Conservation (phyloP, 2,797 vertebrate species). For the Macroramphosus scolopax region DNA sequence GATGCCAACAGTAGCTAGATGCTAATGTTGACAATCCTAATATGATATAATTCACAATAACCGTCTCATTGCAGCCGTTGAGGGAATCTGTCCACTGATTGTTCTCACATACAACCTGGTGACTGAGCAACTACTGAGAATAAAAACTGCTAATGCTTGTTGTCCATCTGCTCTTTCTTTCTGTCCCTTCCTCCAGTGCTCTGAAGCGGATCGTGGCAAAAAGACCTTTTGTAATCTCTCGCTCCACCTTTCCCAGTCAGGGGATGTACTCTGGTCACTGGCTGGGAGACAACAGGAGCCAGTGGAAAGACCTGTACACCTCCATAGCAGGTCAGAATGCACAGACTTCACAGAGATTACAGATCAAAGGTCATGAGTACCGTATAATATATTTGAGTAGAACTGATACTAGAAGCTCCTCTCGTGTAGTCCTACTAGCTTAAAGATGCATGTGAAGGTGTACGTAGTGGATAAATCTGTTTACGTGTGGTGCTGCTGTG, state of each 20-base stretch:
- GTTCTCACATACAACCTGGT: background rate
- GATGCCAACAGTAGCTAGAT: too few relatives aligned
- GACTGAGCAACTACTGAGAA: background rate
- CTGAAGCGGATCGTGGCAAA: slow-evolving; percentile 78
- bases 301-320: slow-evolving; percentile 85
- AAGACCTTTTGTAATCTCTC: slow-evolving; percentile 86
- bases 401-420: too few relatives aligned
- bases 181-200: slow-evolving; percentile 69
- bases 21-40: too few relatives aligned
- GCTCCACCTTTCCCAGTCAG: slow-evolving; percentile 90
- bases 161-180: background rate
- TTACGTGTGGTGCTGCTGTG: too few relatives aligned
- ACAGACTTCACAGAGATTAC: background rate
- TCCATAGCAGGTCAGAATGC: slow-evolving; percentile 82
- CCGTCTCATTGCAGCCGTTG: too few relatives aligned
- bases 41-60: too few relatives aligned
- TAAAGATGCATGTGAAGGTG: too few relatives aligned
- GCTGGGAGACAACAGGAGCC: slow-evolving; percentile 88
- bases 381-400: too few relatives aligned
- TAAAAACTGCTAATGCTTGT: background rate
- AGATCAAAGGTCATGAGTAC: too few relatives aligned
- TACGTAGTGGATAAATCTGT: too few relatives aligned
- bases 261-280: slow-evolving; percentile 88
- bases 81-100: background rate
- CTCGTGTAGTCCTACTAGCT: too few relatives aligned